phyloP scores from a whole-genome alignment of 2,797 vertebrate species.

The Myotis vivesi region DNA sequence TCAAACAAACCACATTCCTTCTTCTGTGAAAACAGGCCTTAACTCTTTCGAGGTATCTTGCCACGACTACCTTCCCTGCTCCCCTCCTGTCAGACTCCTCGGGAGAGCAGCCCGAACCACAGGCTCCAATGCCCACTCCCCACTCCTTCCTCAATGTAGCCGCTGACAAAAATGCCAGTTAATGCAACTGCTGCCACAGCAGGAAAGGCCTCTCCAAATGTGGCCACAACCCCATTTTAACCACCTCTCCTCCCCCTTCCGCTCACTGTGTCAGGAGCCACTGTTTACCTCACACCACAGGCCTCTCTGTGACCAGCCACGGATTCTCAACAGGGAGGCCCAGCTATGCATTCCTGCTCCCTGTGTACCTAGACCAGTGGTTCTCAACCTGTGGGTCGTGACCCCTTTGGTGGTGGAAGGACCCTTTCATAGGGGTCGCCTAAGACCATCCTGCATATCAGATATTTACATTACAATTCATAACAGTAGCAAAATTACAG shows the following conservation, averaged over 20 bases:
- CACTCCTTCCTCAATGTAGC: not conserved
- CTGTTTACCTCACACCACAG: too few relatives aligned
- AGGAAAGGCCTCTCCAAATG: not conserved
- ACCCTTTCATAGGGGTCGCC: too few relatives aligned
- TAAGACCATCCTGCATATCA: too few relatives aligned
- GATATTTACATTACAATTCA: too few relatives aligned
- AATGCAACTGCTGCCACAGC: not conserved
- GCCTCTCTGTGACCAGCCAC: not conserved
- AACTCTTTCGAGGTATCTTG: not conserved
- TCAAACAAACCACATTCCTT: not conserved
- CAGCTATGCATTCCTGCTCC: not conserved
- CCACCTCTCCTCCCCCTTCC: not conserved
- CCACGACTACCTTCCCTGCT: not conserved
- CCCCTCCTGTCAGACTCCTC: not conserved
- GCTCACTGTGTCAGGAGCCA: not conserved
- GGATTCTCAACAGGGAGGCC: not conserved
- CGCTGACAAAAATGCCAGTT: not conserved
- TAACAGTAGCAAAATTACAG: too few relatives aligned
- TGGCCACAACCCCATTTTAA: not conserved
- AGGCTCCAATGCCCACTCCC: too few relatives aligned
- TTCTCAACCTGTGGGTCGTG: too few relatives aligned
- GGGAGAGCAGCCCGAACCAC: not conserved
- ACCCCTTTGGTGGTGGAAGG: too few relatives aligned
- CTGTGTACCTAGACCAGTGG: not conserved
- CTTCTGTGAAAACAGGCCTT: not conserved